These are phyloP conservation scores for Lumbricus terrestris DNA, from an alignment of 2,888 invertebrate species.

Conservation along the genomic window DNA sequence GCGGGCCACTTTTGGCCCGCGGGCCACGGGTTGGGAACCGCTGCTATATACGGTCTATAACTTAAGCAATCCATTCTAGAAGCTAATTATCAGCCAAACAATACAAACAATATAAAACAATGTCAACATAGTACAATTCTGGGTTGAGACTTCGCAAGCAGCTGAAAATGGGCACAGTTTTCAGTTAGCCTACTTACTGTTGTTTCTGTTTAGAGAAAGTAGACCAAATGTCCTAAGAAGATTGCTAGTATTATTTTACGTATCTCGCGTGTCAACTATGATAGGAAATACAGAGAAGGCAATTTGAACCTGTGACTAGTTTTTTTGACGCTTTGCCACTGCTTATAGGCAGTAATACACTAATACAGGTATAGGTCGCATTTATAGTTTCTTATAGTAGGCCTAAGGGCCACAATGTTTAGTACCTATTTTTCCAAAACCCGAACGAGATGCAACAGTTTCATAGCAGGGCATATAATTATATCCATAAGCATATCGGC, in stretches of 20 bases:
- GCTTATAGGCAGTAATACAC: too few species aligned
- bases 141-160: neutral
- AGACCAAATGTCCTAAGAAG: neutral
- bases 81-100: neutral
- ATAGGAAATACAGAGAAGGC: neutral
- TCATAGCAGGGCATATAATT: neutral
- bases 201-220: neutral
- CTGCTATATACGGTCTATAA: too few species aligned
- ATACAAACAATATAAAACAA: too few species aligned
- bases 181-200: too few species aligned
- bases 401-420: neutral
- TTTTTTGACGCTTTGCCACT: neutral
- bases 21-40: too few species aligned
- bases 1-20: too few species aligned
- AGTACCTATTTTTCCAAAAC: neutral
- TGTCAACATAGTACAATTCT: neutral
- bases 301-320: neutral
- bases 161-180: neutral
- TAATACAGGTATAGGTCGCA: too few species aligned
- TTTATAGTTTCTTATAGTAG: too few species aligned
- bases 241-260: neutral
- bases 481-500: too few species aligned
- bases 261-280: neutral
- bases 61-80: neutral
- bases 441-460: neutral